Percentiles rank a stretch among this genome's conserved stretches.
phyloP scores from a whole-genome alignment of 2,888 invertebrate genomes.

The Hydrotaea diabolus region DNA sequence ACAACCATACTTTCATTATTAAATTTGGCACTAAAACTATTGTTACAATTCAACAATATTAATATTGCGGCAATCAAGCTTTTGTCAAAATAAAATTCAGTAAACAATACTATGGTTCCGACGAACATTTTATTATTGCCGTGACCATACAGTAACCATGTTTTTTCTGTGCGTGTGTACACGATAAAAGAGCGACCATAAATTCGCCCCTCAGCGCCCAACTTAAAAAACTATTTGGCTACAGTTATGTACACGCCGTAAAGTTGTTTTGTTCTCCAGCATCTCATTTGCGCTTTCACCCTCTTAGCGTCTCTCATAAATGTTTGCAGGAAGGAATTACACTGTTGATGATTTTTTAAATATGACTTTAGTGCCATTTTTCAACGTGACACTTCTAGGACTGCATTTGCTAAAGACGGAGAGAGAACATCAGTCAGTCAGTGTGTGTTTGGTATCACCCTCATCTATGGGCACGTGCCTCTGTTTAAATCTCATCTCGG shows the following conservation, averaged over 20 bases:
- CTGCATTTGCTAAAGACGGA: neutral
- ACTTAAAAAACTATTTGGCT: neutral
- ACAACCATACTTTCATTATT: too few species aligned
- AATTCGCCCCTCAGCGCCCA: neutral
- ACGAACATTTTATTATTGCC: too few species aligned
- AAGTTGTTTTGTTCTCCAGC: neutral
- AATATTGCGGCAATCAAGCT: too few species aligned
- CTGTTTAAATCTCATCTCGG: slow-evolving; percentile 42
- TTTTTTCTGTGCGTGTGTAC: too few species aligned
- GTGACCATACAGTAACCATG: too few species aligned
- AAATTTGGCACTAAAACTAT: too few species aligned
- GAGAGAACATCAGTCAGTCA: neutral
- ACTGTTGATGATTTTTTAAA: slow-evolving; percentile 79
- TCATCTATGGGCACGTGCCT: slow-evolving; percentile 61
- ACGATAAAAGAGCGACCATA: too few species aligned
- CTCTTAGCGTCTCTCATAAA: neutral
- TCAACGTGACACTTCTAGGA: slow-evolving; percentile 72
- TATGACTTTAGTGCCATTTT: slow-evolving; percentile 78
- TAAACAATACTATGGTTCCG: too few species aligned
- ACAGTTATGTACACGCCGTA: neutral
- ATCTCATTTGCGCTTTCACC: neutral
- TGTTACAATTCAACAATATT: too few species aligned
- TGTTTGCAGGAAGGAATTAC: slow-evolving; percentile 56
- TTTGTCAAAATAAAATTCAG: too few species aligned
- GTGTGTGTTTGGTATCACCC: neutral